Conservation (phyloP, 2,113 vertebrate species). For the Xiphophorus maculatus region DNA sequence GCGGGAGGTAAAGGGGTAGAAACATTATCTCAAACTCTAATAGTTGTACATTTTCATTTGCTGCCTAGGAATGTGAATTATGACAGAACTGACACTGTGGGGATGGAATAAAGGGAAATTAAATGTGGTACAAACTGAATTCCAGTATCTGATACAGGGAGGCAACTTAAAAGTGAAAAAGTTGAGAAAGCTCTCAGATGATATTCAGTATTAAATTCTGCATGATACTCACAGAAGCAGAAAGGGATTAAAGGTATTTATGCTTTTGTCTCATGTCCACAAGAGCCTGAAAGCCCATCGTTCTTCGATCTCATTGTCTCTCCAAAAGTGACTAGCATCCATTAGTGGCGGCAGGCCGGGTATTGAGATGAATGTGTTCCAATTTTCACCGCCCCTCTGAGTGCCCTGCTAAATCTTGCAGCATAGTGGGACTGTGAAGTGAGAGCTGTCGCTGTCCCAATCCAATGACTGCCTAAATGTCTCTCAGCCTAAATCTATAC, state of each 20-base stretch:
- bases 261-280: conserved; percentile 33
- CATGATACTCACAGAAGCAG: conserved; percentile 13
- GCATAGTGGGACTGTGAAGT: conserved; percentile 40
- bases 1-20: not conserved
- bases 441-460: conserved; percentile 49
- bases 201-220: conserved; percentile 39
- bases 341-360: conserved; percentile 61
- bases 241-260: conserved; percentile 47
- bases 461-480: conserved; percentile 22
- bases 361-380: conserved; percentile 73
- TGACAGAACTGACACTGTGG: conserved; percentile 20
- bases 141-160: conserved; percentile 11
- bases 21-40: conserved; percentile 24
- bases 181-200: conserved; percentile 16
- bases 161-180: conserved; percentile 6
- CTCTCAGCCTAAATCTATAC: conserved; percentile 35
- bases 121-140: conserved; percentile 25
- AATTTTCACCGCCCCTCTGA: conserved; percentile 59
- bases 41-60: conserved; percentile 32
- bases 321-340: conserved; percentile 59
- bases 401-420: conserved; percentile 43
- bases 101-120: conserved; percentile 39
- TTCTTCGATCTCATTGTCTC: conserved; percentile 59
- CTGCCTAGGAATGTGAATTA: conserved; percentile 7
- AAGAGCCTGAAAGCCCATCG: conserved; percentile 43